Conservation (phyloP, 2,113 vertebrate species). For the Gasterosteus nipponicus region DNA sequence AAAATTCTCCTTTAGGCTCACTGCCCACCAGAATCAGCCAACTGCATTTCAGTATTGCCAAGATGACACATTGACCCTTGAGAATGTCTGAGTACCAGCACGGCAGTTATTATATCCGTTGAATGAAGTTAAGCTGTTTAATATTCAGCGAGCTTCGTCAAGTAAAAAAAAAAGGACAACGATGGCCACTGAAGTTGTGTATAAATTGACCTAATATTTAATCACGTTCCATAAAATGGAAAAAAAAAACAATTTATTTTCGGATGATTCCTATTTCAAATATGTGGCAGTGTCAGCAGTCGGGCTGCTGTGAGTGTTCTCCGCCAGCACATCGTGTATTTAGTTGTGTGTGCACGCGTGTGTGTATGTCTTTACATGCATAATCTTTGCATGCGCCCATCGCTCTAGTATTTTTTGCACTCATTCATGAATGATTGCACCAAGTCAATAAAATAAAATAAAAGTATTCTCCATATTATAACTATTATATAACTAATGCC, state of each 20-base stretch:
- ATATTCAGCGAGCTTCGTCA: neutral
- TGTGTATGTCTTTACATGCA: neutral
- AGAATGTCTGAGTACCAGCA: neutral
- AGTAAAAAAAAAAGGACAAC: neutral
- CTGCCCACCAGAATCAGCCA: neutral
- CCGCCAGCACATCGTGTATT: neutral
- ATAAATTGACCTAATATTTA: conserved; percentile 28
- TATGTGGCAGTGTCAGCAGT: conserved; percentile 16
- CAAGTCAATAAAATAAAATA: too few relatives aligned
- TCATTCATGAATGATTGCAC: neutral
- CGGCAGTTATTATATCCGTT: neutral
- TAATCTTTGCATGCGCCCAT: neutral
- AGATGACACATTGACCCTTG: neutral
- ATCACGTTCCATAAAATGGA: conserved; percentile 25
- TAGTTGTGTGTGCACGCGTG: neutral
- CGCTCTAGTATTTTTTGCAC: neutral
- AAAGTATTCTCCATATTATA: neutral
- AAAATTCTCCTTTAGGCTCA: conserved; percentile 3
- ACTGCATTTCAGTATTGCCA: neutral
- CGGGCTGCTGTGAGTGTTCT: conserved; percentile 3
- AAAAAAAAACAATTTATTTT: conserved; percentile 42
- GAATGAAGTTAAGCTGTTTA: conserved; percentile 5
- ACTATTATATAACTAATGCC: neutral
- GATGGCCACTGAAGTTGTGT: neutral
- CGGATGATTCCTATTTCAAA: conserved; percentile 26